Evolutionary conservation across 2,797 vertebrate species (phyloP), one percentile per base, ranked within the genome.

Genomic region (Rhadinocentrus ornatus): DNA sequence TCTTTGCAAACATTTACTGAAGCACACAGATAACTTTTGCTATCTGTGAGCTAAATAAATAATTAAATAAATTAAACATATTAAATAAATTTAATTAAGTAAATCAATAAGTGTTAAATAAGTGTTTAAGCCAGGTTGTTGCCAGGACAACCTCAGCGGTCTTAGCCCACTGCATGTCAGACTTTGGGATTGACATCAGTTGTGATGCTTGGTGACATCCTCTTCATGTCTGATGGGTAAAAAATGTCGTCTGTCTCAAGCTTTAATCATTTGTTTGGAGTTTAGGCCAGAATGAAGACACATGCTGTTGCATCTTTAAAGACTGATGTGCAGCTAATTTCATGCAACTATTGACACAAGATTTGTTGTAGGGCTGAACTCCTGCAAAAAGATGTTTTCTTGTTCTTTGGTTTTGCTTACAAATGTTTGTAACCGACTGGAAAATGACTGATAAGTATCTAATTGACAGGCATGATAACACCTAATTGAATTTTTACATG

Each of bases 141-240:
- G 54, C 56, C 65, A 55, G 79, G 58, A 62, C 48, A 39, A 50
- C 61, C 53, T 71, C 55, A 66, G 50, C 60, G 72, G 69, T 73
- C 70, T 69, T 59, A 32, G 71, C 31, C 15, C n/a, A 39, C 22
- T 52, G 13, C 56, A n/a, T 64, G 50, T 54, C 46, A 31, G n/a
- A 44, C 27, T 76, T 61, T 53, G 35, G 71, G 75, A 88, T 41
- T 57, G 78, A 76, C 37, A 4, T 37, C 18, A 27, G 27, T 55
- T 57, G 44, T 72, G 80, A 88, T 84, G 60, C 50, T 75, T 29
- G 76, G 54, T 74, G 85, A 86, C 83, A 73, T 71, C 35, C 53
- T 69, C 9, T 62, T 68, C 37, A 75, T 78, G 73, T 82, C 80
- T 75, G 54, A 62, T 52, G 75, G 78, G 69, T 75, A 69, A 62